phyloP scores from a whole-genome alignment of 2,888 invertebrate genomes.

The Griposia aprilina region DNA sequence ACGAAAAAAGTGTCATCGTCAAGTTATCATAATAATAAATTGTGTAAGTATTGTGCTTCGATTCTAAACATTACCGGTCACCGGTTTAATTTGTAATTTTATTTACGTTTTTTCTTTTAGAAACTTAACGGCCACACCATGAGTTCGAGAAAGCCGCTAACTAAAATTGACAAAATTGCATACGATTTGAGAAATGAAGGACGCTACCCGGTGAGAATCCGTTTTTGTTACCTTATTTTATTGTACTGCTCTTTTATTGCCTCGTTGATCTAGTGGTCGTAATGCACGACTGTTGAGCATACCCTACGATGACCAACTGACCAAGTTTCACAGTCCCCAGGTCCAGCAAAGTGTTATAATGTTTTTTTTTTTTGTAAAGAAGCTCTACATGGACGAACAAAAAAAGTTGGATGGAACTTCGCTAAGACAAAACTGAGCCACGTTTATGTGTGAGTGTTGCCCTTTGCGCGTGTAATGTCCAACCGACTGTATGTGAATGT shows the following conservation, averaged over 20 bases:
- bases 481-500: too few species aligned
- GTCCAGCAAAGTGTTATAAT: background rate
- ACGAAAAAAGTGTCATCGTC: background rate
- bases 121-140: slow-evolving; percentile 12
- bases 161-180: slow-evolving; percentile 36
- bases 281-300: background rate
- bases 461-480: too few species aligned
- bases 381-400: too few species aligned
- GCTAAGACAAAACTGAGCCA: too few species aligned
- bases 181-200: slow-evolving; percentile 24
- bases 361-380: background rate
- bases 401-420: too few species aligned
- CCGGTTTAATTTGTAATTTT: background rate
- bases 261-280: background rate
- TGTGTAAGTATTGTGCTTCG: background rate
- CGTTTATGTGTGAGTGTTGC: too few species aligned
- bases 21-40: background rate
- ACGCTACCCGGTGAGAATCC: slow-evolving; percentile 27
- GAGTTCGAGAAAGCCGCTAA: slow-evolving; percentile 37
- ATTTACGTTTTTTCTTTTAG: slow-evolving; percentile 12
- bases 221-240: background rate
- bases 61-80: slow-evolving; percentile 20
- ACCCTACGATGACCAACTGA: too few species aligned
- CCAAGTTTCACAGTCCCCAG: too few species aligned
- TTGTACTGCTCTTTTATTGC: background rate